Evolutionary conservation across 1,140 invertebrate genomes (phyloP), one percentile per base, ranked within the genome.

Genomic region (Drosophila mayri): DNA sequence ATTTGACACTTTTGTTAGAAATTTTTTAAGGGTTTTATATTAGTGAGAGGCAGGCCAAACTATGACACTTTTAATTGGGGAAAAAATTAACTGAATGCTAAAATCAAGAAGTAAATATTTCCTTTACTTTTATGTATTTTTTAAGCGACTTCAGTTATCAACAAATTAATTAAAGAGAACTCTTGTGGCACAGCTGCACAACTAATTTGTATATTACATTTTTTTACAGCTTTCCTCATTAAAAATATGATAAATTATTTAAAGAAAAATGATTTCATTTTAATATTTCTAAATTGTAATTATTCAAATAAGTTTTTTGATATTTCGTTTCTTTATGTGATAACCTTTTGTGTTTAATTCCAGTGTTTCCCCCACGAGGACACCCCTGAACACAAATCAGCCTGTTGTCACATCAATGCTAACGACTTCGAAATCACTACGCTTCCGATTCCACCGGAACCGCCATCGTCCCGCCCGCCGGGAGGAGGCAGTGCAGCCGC

Each of bases 361-460:
- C 78, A 92, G 91, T 93, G 90, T 25, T 93, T 90, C 63, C 91
- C 88, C 71, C 77, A 88, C 35, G 87, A 92, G 76, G 91, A 92
- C 35, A 90, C 90, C 47, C 90, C 92, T 46, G 90, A 92, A 68
- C 90, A 92, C 78, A 92, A 93, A 90, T 93, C 91, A 71, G 91
- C 86, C 67, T 92, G 92, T 85, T 93, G 92, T 86, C 91, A 90
- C 76, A 92, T 92, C 77, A 93, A 90, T 90, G 83, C 91, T 37
- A 88, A 90, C 65, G 92, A 93, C 83, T 92, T 91, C 64, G 91
- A 92, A 85, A 91, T 87, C 76, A 92, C 81, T 68, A 79, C 87
- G 57, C 70, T 93, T 44, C 87, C 92, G 68, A 68, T 92, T 74
- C 90, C 91, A 30, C 92, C 91, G 30, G 90, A 90, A 65, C 91